Percentiles rank a stretch among this genome's conserved stretches.
Conservation (phyloP, 1,140 invertebrate genomes). For the Procambarus virginalis region DNA sequence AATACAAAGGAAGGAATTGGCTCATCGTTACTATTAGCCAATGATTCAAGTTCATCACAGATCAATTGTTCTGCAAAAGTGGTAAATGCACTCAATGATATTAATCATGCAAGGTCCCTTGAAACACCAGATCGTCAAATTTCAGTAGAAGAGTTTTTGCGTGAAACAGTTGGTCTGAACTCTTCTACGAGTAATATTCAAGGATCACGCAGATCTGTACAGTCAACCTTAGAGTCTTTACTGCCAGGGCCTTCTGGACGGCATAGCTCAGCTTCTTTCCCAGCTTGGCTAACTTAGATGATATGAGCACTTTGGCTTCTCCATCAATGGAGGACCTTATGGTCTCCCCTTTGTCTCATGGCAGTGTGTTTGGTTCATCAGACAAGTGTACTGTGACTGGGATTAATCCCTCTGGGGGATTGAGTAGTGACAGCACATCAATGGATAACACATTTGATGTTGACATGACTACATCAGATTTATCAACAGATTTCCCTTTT, state of each 20-base stretch:
- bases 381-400: constrained; percentile 21
- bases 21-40: background rate
- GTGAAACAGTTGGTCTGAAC: constrained; percentile 41
- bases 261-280: constrained; percentile 34
- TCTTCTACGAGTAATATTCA: background rate
- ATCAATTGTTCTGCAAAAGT: background rate
- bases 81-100: background rate
- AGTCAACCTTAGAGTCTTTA: constrained; percentile 16
- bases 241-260: constrained; percentile 20
- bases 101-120: background rate
- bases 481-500: constrained; percentile 55
- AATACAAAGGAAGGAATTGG: background rate
- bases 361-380: constrained; percentile 34
- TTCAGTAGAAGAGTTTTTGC: constrained; percentile 49
- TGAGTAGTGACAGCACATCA: constrained; percentile 31
- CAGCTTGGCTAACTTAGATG: constrained; percentile 44
- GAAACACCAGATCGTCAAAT: constrained; percentile 45
- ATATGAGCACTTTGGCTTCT: constrained; percentile 49
- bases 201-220: background rate
- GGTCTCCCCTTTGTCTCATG: constrained; percentile 32
- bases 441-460: constrained; percentile 49
- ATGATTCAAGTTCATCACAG: background rate
- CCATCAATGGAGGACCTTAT: constrained; percentile 55
- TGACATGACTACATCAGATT: constrained; percentile 47
- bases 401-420: constrained; percentile 5